phyloP scores from a whole-genome alignment of 2,113 vertebrate species.

The Osmerus mordax region DNA sequence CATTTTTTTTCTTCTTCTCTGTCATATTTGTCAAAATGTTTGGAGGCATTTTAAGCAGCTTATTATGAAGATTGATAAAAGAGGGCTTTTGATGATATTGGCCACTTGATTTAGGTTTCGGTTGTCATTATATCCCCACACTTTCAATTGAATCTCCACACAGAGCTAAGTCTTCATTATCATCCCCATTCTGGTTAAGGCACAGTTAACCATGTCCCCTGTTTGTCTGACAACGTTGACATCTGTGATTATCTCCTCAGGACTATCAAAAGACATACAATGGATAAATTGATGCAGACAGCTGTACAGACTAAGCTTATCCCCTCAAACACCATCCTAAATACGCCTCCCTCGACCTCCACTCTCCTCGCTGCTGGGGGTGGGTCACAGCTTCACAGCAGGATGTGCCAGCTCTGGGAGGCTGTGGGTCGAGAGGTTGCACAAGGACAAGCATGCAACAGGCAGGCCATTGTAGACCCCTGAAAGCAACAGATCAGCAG shows the following conservation, averaged over 20 bases:
- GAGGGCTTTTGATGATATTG: conserved; percentile 27
- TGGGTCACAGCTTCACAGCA: not conserved
- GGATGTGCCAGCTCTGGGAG: conserved; percentile 3
- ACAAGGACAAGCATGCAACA: not conserved
- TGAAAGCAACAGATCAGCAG: not conserved
- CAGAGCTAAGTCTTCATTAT: conserved; percentile 41
- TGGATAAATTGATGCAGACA: conserved; percentile 29
- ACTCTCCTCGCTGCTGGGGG: not conserved
- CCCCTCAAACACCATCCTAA: not conserved
- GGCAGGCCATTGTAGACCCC: not conserved
- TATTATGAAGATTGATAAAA: conserved; percentile 15
- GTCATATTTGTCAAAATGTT: not conserved
- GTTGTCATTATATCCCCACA: conserved; percentile 34
- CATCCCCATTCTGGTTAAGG: conserved; percentile 32
- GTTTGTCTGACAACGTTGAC: conserved; percentile 40
- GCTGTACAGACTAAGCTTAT: conserved; percentile 32
- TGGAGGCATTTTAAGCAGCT: conserved; percentile 26
- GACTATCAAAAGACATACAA: conserved; percentile 60
- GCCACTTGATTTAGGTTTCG: conserved; percentile 9
- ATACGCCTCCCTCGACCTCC: not conserved
- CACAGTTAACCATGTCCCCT: conserved; percentile 35
- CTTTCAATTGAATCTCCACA: conserved; percentile 20
- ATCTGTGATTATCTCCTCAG: conserved; percentile 59
- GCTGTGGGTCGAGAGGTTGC: not conserved
- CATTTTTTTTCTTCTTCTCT: conserved; percentile 25